These are phyloP conservation scores for Chiridota heheva DNA, from an alignment of 35 echinoderm and acorn worm genomes.

Conservation along the genomic window DNA sequence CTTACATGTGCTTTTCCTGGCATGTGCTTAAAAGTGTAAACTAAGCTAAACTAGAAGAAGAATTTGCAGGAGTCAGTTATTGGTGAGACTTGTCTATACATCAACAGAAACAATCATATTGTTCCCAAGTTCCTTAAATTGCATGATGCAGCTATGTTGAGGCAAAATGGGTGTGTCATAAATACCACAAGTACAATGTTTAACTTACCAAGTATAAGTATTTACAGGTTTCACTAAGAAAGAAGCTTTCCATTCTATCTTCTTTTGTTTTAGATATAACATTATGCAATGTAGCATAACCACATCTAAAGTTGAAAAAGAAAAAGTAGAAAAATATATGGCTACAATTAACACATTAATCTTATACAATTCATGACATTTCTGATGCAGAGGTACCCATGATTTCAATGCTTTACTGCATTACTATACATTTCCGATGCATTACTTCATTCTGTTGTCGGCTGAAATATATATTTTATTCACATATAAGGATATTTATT, in stretches of 20 bases:
- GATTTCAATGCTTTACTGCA: neutral
- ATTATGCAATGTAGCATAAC: slow-evolving; percentile 97
- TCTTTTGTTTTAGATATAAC: slow-evolving; percentile 91
- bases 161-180: neutral
- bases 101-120: too few relatives aligned
- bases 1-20: too few relatives aligned
- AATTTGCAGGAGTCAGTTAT: too few relatives aligned
- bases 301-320: slow-evolving; percentile 65
- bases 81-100: too few relatives aligned
- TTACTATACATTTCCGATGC: neutral
- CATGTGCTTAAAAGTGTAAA: too few relatives aligned
- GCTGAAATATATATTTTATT: neutral
- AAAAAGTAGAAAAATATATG: neutral
- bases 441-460: neutral
- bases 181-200: neutral
- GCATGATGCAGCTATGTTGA: too few relatives aligned
- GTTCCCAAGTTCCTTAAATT: too few relatives aligned
- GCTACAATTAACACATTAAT: neutral
- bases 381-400: neutral
- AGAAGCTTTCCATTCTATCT: slow-evolving; percentile 99
- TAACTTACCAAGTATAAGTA: slow-evolving; percentile 92
- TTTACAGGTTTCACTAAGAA: slow-evolving; percentile 99
- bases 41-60: too few relatives aligned
- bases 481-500: neutral
- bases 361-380: neutral